Conservation (phyloP, 2,888 invertebrate species). For the Polyommatus iphigenia region DNA sequence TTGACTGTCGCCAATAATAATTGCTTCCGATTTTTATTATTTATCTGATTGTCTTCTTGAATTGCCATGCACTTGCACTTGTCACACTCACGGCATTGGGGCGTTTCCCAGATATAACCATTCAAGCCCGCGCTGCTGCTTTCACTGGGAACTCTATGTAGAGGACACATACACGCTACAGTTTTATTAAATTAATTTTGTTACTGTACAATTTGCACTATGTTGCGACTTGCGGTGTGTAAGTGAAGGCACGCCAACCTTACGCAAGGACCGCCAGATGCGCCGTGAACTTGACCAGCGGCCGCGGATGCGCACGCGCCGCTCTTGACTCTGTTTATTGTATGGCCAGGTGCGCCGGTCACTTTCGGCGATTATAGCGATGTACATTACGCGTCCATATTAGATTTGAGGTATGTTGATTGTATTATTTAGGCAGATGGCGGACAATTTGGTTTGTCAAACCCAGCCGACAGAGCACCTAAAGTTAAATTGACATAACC, state of each 20-base stretch:
- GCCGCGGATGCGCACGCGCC: slow-evolving; percentile 61
- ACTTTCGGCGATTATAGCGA: slow-evolving; percentile 26
- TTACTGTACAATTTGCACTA: background rate
- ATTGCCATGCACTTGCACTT: no score
- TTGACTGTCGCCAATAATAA: no score
- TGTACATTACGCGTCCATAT: background rate
- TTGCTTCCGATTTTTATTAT: no score
- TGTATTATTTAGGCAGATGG: no score
- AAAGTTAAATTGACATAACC: no score
- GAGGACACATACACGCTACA: background rate
- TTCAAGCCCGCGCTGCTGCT: no score
- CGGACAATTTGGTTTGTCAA: no score
- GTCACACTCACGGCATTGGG: no score
- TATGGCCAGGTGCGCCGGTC: slow-evolving; percentile 36
- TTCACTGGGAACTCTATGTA: no score
- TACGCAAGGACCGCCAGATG: slow-evolving; percentile 41
- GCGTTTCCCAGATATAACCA: no score
- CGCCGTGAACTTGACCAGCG: slow-evolving; percentile 73
- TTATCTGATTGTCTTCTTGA: no score
- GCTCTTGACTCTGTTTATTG: slow-evolving; percentile 36
- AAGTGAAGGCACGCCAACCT: slow-evolving; percentile 33
- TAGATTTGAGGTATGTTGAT: background rate
- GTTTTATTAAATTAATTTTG: background rate
- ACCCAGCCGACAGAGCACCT: no score
- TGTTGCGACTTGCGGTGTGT: background rate